These are phyloP conservation scores for Macrostomum cliftonense DNA, from an alignment of 2,888 invertebrate genomes.

Conservation along the genomic window DNA sequence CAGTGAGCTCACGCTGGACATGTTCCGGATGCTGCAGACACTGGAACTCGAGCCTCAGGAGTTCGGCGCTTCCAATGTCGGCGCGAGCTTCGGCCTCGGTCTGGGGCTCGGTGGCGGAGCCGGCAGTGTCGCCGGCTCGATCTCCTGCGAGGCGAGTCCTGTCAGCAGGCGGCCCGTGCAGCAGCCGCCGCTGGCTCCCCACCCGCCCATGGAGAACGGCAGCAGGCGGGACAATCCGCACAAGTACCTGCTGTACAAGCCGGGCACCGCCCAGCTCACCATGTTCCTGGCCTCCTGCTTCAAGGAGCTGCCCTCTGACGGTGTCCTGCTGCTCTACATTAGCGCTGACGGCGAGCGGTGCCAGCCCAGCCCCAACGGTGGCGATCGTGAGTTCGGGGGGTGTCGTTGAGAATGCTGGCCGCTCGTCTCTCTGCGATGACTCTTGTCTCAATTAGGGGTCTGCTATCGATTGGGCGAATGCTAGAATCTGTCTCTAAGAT, in stretches of 20 bases:
- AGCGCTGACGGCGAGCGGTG: constrained; percentile 66
- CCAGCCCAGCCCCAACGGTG: constrained; percentile 45
- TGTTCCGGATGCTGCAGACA: constrained; percentile 88
- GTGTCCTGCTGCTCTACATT: constrained; percentile 70
- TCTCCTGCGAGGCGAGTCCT: background rate
- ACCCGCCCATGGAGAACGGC: constrained; percentile 25
- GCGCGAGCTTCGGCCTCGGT: background rate
- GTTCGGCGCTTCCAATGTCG: constrained; percentile 32
- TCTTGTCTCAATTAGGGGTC: no score
- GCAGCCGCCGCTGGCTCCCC: background rate
- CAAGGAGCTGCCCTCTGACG: constrained; percentile 74
- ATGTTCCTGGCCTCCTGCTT: constrained; percentile 61
- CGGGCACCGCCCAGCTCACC: constrained; percentile 73
- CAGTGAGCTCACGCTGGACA: constrained; percentile 85
- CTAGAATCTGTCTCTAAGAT: no score
- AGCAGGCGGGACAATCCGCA: constrained; percentile 69
- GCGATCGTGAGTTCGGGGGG: background rate
- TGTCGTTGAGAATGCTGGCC: background rate
- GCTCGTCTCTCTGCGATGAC: background rate
- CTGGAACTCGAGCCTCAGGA: constrained; percentile 75
- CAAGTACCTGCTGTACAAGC: constrained; percentile 84
- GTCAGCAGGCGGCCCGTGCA: background rate
- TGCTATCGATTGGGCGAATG: no score
- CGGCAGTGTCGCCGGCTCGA: background rate
- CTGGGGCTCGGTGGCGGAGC: background rate